Evolutionary conservation across 1,140 invertebrate genomes (phyloP).

Genomic region (Brachionus calyciflorus): DNA sequence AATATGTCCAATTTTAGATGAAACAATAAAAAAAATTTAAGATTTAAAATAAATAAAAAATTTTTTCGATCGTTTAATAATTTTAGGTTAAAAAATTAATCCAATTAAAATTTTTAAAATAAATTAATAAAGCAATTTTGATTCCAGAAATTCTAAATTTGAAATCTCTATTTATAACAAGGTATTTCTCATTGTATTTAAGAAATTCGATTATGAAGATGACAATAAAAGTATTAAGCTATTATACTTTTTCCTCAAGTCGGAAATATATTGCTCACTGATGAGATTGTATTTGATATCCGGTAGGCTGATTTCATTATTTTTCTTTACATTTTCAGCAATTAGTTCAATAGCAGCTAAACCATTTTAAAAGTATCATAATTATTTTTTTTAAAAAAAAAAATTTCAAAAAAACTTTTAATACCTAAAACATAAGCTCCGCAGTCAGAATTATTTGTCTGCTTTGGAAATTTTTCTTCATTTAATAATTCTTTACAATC

Average conservation of each 20-base stretch:
- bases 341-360: constrained; percentile 24
- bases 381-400: background rate
- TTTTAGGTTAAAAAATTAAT: too few species aligned
- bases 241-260: constrained; percentile 34
- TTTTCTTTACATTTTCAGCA: constrained; percentile 1
- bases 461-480: background rate
- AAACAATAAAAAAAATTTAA: too few species aligned
- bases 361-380: too few species aligned
- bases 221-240: constrained; percentile 22
- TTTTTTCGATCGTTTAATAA: too few species aligned
- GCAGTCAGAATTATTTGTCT: constrained; percentile 22
- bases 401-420: background rate
- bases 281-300: background rate
- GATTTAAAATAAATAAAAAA: too few species aligned
- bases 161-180: too few species aligned
- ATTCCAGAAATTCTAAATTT: too few species aligned
- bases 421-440: constrained; percentile 28
- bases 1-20: too few species aligned
- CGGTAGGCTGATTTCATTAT: background rate
- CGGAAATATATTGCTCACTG: background rate
- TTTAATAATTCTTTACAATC: background rate
- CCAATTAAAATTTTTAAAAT: too few species aligned
- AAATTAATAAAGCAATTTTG: too few species aligned
- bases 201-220: background rate
- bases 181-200: too few species aligned